Evolutionary conservation across 2,113 vertebrate genomes (phyloP).

Genomic region (Chrysochloris asiatica): DNA sequence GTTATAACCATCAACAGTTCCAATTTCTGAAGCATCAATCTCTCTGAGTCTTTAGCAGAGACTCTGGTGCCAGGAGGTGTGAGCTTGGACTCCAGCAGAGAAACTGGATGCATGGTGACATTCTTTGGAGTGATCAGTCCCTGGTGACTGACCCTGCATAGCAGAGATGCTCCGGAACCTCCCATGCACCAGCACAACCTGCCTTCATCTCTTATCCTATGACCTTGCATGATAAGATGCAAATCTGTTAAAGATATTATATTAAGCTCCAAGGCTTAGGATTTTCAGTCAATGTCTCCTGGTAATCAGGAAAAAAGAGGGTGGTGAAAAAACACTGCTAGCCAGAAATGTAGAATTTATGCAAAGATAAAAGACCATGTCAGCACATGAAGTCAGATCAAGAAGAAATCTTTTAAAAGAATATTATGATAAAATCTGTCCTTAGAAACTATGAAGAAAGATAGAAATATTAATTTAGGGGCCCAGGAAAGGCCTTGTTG

Average conservation of each 20-base stretch:
- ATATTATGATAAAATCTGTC: background rate
- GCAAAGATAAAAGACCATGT: background rate
- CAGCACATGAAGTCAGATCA: background rate
- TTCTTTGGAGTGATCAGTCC: fast-evolving
- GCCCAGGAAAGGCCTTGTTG: fast-evolving
- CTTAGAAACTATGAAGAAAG: background rate
- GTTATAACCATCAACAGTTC: background rate
- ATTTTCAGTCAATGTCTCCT: constrained; percentile 44
- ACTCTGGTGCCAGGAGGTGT: fast-evolving
- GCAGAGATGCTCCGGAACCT: constrained; percentile 38
- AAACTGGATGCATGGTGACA: fast-evolving
- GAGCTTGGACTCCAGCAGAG: fast-evolving
- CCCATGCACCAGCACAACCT: constrained; percentile 14
- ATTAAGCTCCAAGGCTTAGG: constrained; percentile 73
- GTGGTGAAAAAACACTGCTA: background rate
- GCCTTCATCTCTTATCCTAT: constrained; percentile 62
- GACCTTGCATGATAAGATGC: constrained; percentile 66
- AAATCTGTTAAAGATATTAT: constrained; percentile 79
- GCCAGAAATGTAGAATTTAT: constrained; percentile 58
- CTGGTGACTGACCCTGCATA: fast-evolving
- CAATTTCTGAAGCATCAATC: no score
- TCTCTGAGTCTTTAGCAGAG: no score
- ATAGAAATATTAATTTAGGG: background rate
- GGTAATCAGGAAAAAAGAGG: constrained; percentile 55
- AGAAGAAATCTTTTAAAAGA: background rate